Evolutionary conservation across 2,797 vertebrate species (phyloP).

Genomic region (Ataeniobius toweri): DNA sequence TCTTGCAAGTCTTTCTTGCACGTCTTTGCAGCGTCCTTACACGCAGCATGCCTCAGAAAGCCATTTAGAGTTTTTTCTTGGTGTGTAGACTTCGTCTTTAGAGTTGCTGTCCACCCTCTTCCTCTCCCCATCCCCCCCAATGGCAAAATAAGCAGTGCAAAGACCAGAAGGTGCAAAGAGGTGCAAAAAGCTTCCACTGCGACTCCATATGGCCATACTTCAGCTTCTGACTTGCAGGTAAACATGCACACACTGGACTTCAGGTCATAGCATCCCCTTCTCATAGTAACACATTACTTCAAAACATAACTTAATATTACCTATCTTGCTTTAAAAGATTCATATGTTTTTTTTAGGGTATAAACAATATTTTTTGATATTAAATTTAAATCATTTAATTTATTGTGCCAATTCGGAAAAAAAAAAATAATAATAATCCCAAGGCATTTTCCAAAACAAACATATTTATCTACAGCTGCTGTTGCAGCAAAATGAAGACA

Average conservation of each 20-base stretch:
- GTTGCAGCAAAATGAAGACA: too few species aligned
- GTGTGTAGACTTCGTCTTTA: conserved; percentile 48
- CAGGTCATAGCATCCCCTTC: background rate
- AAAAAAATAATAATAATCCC: too few species aligned
- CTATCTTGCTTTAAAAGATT: background rate
- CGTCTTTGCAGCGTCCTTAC: conserved; percentile 69
- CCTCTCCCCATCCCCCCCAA: conserved; percentile 44
- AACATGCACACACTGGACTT: background rate
- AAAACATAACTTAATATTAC: background rate
- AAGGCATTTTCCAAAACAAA: background rate
- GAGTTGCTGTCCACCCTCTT: conserved; percentile 32
- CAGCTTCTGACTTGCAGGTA: conserved; percentile 24
- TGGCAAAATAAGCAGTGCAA: conserved; percentile 49
- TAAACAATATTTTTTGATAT: background rate
- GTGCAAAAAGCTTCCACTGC: conserved; percentile 71
- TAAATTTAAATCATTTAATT: background rate
- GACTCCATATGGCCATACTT: conserved; percentile 58
- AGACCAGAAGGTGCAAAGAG: conserved; percentile 68
- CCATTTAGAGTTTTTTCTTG: conserved; percentile 58
- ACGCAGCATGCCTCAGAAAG: conserved; percentile 54
- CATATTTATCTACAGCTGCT: background rate
- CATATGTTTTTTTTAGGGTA: background rate
- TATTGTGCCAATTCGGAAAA: background rate
- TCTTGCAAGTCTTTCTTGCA: conserved; percentile 54
- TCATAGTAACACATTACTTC: background rate